These are phyloP conservation scores for Drosophila burlai DNA, from an alignment of 1,140 invertebrate genomes.

Conservation along the genomic window DNA sequence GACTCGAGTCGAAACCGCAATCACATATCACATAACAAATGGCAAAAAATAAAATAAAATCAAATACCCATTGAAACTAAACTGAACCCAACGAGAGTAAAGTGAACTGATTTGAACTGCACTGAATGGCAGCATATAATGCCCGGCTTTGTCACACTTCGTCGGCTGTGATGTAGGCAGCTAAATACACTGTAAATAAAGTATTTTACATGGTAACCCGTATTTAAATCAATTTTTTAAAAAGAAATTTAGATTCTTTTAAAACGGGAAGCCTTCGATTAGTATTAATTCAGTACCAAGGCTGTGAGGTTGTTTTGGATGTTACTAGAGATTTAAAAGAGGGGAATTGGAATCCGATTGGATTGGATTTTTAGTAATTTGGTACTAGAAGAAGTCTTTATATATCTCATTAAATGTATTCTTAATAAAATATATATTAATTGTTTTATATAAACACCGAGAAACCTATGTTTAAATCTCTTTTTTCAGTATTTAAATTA, in stretches of 20 bases:
- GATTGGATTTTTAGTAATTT: too few species aligned
- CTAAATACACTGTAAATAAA: conserved; percentile 2
- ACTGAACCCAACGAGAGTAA: conserved; percentile 39
- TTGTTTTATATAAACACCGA: not conserved
- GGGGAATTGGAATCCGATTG: not conserved
- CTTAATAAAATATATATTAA: not conserved
- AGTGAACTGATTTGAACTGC: conserved; percentile 58
- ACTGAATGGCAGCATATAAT: conserved; percentile 60
- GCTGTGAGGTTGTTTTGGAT: not conserved
- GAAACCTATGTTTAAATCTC: not conserved
- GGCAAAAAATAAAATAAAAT: conserved; percentile 33
- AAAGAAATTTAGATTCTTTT: too few species aligned
- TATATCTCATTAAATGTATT: not conserved
- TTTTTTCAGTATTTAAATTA: not conserved
- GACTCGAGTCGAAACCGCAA: conserved; percentile 22
- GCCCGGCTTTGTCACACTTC: conserved; percentile 75
- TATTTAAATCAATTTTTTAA: too few species aligned
- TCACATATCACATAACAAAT: conserved; percentile 41
- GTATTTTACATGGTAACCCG: too few species aligned
- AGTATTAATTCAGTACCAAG: too few species aligned
- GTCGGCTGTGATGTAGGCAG: conserved; percentile 37
- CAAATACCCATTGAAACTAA: conserved; percentile 36
- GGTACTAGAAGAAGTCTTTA: not conserved
- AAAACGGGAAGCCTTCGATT: too few species aligned
- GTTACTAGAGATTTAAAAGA: not conserved